Evolutionary conservation across 2,888 invertebrate genomes (phyloP), one percentile per base, ranked within the genome.

Genomic region (Eristalis intricaria): DNA sequence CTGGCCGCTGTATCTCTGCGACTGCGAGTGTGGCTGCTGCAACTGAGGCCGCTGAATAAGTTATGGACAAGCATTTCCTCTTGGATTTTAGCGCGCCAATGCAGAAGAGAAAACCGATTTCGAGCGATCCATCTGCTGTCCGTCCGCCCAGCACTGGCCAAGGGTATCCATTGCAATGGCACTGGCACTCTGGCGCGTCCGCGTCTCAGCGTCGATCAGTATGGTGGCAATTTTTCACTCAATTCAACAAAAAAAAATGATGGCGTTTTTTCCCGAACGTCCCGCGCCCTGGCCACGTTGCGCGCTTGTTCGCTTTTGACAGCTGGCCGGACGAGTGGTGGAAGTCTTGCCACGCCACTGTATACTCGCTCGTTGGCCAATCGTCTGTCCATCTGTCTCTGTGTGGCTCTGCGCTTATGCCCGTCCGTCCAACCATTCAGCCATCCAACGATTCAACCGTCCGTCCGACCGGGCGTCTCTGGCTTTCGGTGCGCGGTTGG

Each of bases 161-260:
- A 13, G 35, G 35, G 70, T 61, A 69, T 74, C 68, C 80, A 56
- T 81, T 74, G 68, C 68, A 81, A 81, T 76, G 82, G 76, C 38
- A 43, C 11, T 56, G 63, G 35, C 38, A 70, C 50, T 32, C 32
- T 70, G 56, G 63, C 40, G 56, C 65, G 60, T 58, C 75, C 86
- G 83, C 75, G 75, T 73, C 71, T 83, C 79, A 87, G 79, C 82
- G 83, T 87, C 87, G 83, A 87, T 87, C 87, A 87, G 79, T 80
- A 87, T 84, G 87, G 83, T 84, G 87, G 87, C 71, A 87, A 87
- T 87, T 87, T 87, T 87, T 83, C 83, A 87, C 83, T 87, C 83
- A 84, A 84, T 84, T 87, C 79, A 73, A 26, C 83, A 87, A 32
- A 32, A 32, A 32, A 32, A 32, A 87, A 87, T 84, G 83, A 87